Conservation (phyloP, 2,797 vertebrate genomes). For the Podarcis lilfordi region DNA sequence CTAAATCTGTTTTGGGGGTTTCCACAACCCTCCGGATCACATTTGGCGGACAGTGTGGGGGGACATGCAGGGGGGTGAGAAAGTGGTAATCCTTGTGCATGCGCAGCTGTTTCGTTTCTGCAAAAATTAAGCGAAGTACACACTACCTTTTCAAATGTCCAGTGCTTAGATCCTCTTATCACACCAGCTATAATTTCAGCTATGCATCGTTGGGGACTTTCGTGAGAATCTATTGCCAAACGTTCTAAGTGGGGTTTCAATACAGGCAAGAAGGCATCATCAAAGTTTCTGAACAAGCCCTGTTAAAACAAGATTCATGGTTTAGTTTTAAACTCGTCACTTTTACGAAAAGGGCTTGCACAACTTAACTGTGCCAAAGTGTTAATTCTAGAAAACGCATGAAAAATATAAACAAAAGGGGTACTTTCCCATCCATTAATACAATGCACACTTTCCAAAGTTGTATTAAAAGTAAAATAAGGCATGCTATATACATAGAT, state of each 20-base stretch:
- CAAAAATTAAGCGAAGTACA: not conserved
- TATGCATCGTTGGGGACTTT: constrained; percentile 94
- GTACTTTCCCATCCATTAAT: not conserved
- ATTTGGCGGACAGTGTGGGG: not conserved
- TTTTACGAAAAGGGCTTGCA: constrained; percentile 11
- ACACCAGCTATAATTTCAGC: constrained; percentile 96
- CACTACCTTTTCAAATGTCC: constrained; percentile 86
- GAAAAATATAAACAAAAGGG: not conserved
- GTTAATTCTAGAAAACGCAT: not conserved
- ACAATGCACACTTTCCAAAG: not conserved
- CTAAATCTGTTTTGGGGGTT: too few relatives aligned
- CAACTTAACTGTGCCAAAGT: not conserved
- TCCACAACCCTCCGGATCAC: too few relatives aligned
- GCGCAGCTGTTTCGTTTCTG: not conserved
- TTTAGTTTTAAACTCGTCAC: not conserved
- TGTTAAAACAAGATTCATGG: constrained; percentile 57
- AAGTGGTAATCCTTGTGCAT: too few relatives aligned
- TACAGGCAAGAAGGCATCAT: constrained; percentile 88
- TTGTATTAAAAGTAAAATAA: not conserved
- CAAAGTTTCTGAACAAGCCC: constrained; percentile 96
- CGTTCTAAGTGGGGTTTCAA: constrained; percentile 91
- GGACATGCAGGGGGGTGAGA: not conserved
- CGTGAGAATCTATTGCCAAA: constrained; percentile 90
- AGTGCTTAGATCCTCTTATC: constrained; percentile 96
- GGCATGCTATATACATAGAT: not conserved